Evolutionary conservation across 1,140 invertebrate genomes (phyloP).

Genomic region (Brachionus manjavacas): DNA sequence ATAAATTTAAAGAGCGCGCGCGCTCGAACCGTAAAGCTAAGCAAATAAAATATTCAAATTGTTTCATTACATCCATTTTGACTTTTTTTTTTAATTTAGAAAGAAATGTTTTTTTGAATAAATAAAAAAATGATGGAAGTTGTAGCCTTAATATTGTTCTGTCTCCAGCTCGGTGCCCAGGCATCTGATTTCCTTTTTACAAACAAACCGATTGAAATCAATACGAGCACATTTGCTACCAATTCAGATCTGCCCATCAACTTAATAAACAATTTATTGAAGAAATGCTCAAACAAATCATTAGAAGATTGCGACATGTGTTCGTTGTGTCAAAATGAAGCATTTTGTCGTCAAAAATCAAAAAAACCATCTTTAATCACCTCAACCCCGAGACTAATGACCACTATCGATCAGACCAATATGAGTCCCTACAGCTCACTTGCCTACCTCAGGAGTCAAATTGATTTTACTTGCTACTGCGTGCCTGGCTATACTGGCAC

Average conservation of each 20-base stretch:
- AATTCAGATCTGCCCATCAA: neutral
- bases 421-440: neutral
- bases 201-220: neutral
- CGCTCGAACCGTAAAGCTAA: neutral
- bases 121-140: neutral
- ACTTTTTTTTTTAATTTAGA: neutral
- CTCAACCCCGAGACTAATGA: neutral
- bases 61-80: constrained; percentile 6
- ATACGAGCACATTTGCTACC: constrained; percentile 1
- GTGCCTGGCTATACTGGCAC: constrained; percentile 65
- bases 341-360: constrained; percentile 22
- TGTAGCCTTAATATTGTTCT: neutral
- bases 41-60: neutral
- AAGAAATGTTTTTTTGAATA: constrained; percentile 31
- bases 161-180: neutral
- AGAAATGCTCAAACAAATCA: constrained; percentile 7
- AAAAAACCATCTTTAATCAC: neutral
- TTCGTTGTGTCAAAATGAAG: constrained; percentile 10
- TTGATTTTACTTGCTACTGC: constrained; percentile 37
- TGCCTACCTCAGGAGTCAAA: neutral
- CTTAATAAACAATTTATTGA: neutral
- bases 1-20: neutral
- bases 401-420: neutral
- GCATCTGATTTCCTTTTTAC: neutral
- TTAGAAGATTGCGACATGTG: constrained; percentile 24